Base-by-base conservation (phyloP, 23 tunicate genomes). In the Trididemnum clinides region DNA sequence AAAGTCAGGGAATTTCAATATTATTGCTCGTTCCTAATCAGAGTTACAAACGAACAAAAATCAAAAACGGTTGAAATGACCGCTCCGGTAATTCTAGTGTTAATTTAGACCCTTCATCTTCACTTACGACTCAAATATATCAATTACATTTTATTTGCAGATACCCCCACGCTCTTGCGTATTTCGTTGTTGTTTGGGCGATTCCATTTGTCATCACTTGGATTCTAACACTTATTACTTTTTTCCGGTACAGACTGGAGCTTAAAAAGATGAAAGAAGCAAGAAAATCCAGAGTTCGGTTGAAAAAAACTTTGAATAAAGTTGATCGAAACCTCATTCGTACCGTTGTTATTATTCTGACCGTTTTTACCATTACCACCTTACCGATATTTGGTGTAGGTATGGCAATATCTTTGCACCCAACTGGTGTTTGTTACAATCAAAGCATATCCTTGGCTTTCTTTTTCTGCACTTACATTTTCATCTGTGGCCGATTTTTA, bases 381-480 rank as follows among this genome's bases (percentile, higher is more conserved):
- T 18, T 90, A 18, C 95, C 95, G 33, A 34, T 90, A 38, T 84
- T 90, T 50, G 72, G 64, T 50, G 72, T 90, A 57, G 49, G 84
- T 21, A 33, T 84, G 1, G 28, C 33, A 22, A 28, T 34, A 6
- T 34, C 66, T 6, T 15, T 36, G 4, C 25, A 82, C 6, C 51
- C 75, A 34, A 51, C 57, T 57, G 39, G 33, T 2, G 18, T 33
- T 33, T 88, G 92, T 36, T 36, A 69, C 26, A 51, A 57, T 5
- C 77, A 58, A 22, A 6, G 29, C 39, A 33, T 25, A 26, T 50
- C 65, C 20, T 33, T 38, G 32, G 62, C 65, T 5, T 44, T 82
- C 10, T 88, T 88, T 39, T 59, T 82, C 0, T 33, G 62, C 26
- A 57, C 33, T 27, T 54, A 73, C 33, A 54, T 90, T 0, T 33